These are phyloP conservation scores for Prorops nasuta DNA, from an alignment of 1,140 invertebrate genomes.

Conservation along the genomic window DNA sequence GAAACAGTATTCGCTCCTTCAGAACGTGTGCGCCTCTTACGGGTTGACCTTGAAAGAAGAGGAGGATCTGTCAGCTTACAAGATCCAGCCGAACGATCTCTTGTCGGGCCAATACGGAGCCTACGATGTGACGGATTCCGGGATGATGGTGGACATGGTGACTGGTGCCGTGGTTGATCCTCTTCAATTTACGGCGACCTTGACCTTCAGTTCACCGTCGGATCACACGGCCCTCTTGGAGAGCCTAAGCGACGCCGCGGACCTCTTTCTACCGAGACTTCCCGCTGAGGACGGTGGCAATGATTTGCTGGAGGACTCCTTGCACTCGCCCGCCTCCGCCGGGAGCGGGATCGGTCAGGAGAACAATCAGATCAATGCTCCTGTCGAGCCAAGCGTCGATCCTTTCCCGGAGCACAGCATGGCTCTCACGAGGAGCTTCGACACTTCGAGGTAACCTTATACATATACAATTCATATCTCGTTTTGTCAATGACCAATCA, in stretches of 20 bases:
- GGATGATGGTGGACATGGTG: constrained; percentile 78
- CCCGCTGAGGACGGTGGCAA: constrained; percentile 62
- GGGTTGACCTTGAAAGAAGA: constrained; percentile 76
- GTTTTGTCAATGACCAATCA: too few relatives aligned
- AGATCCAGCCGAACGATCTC: constrained; percentile 64
- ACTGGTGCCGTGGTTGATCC: constrained; percentile 75
- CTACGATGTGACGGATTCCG: constrained; percentile 69
- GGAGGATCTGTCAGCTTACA: constrained; percentile 71
- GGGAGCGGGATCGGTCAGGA: constrained; percentile 59
- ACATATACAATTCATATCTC: background rate
- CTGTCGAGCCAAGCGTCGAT: constrained; percentile 67
- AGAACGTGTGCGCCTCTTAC: constrained; percentile 71
- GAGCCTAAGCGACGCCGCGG: constrained; percentile 71
- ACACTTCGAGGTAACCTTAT: constrained; percentile 45
- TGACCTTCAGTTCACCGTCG: constrained; percentile 74
- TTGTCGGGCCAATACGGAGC: constrained; percentile 64
- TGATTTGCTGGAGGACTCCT: constrained; percentile 60
- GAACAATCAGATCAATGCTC: constrained; percentile 63
- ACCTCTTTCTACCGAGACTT: constrained; percentile 70
- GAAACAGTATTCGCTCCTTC: constrained; percentile 76
- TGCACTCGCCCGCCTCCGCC: constrained; percentile 51
- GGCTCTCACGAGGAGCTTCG: constrained; percentile 46
- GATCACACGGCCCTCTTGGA: constrained; percentile 70
- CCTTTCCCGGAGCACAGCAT: constrained; percentile 69
- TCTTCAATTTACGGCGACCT: constrained; percentile 75